These are phyloP conservation scores for Brachionus angularis DNA, from an alignment of 1,140 invertebrate species.

Conservation along the genomic window DNA sequence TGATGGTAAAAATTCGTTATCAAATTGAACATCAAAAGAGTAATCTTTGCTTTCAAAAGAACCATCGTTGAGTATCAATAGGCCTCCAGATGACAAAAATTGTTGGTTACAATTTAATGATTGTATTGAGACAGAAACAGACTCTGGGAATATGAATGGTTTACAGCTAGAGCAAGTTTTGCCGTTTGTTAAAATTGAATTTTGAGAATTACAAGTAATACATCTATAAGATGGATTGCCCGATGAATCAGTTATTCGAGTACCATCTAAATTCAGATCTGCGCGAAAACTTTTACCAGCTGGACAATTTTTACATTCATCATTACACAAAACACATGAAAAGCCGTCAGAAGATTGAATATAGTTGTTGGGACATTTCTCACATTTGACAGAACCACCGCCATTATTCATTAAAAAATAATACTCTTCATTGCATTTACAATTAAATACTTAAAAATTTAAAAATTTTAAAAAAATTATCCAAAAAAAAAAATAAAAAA, in stretches of 20 bases:
- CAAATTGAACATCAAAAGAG: neutral
- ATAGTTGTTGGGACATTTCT: neutral
- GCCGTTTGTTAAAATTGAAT: neutral
- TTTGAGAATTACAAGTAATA: neutral
- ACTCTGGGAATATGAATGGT: constrained; percentile 10
- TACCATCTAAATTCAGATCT: constrained; percentile 12
- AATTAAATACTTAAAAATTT: constrained; percentile 31
- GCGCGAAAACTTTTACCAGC: neutral
- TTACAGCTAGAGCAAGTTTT: neutral
- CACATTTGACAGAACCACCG: constrained; percentile 16
- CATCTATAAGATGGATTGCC: neutral
- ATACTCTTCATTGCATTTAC: constrained; percentile 3
- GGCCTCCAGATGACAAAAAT: neutral
- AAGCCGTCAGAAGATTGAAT: constrained; percentile 20
- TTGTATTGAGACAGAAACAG: neutral
- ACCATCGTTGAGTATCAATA: constrained; percentile 11
- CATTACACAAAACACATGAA: constrained; percentile 8
- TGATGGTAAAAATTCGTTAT: neutral
- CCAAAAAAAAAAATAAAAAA: neutral
- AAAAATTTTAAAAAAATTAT: neutral
- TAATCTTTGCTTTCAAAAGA: neutral
- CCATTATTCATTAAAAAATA: neutral
- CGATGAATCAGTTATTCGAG: neutral
- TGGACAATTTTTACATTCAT: neutral
- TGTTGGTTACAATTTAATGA: neutral